Conservation (phyloP, 2,113 vertebrate species). For the Psittacara wagleri region DNA sequence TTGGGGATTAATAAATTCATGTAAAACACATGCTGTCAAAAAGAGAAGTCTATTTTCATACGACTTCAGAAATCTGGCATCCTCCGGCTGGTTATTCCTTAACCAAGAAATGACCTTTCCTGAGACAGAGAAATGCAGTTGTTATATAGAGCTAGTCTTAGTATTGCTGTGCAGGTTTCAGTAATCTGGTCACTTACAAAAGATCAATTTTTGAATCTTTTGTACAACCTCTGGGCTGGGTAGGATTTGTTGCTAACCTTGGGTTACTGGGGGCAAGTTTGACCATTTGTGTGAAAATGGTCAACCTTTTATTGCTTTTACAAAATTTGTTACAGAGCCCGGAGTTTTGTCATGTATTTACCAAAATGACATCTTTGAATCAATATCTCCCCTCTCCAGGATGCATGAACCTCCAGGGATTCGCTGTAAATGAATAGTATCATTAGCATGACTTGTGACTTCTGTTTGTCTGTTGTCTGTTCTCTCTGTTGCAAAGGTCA, state of each 20-base stretch:
- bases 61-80: not conserved
- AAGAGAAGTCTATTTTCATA: not conserved
- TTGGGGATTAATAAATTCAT: not conserved
- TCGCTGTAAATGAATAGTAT: not conserved
- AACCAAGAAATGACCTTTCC: not conserved
- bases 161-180: not conserved
- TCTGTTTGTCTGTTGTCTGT: not conserved
- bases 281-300: not conserved
- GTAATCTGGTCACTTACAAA: not conserved
- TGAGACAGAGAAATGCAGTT: not conserved
- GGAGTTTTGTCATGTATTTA: not conserved
- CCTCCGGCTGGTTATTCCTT: not conserved
- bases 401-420: not conserved
- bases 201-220: not conserved
- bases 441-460: not conserved
- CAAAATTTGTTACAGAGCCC: not conserved
- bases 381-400: not conserved
- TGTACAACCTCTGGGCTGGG: not conserved
- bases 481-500: slow-evolving; percentile 27
- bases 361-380: not conserved
- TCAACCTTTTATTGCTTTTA: not conserved
- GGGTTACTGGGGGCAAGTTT: not conserved
- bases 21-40: not conserved
- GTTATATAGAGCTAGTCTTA: not conserved
- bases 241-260: not conserved